Evolutionary conservation across 1,140 invertebrate genomes (phyloP), one percentile per base, ranked within the genome.

Genomic region (Samia ricini): DNA sequence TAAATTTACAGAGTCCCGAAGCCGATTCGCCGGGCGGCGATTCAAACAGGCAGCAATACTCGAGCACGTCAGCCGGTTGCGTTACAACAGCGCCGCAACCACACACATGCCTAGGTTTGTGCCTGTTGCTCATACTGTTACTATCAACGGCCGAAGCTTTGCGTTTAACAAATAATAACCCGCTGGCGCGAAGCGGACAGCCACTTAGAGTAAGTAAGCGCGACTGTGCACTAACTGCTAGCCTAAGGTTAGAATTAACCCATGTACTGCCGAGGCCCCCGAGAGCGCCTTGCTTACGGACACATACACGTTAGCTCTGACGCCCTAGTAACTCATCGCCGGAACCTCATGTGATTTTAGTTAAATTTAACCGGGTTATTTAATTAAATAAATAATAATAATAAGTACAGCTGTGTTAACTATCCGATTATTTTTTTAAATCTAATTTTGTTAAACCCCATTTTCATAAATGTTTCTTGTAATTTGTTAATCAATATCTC

Each of bases 51-150:
- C 59, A 68, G 7, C 70, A 74, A 23, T 76, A 68, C 65, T 63
- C 73, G 4, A 68, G 64, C 55, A 79, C 70, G 50, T 42, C 61
- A 6, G 58, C 61, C 19, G 86, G 84, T 0, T 87, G 86, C 68
- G 36, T 74, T 0, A 76, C 79, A 7, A 68, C 63, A 51, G 74
- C 79, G 12, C 60, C 76, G 0, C 71, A 76, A 29, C 63, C 79
- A 6, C 81, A 77, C 60, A 78, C 66, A 54, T 89, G 85, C 70
- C 56, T 88, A 89, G 87, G 87, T 89, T 88, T 88, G 87, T 89
- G 82, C 64, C 81, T 88, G 49, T 77, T 89, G 52, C 69, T 89
- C 62, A 66, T 85, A 63, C 66, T 88, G 56, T 59, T 82, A 56
- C 67, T 86, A 55, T 72, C 71, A 59, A 62, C 65, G 71, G 74